Evolutionary conservation across 2,888 invertebrate species (phyloP).

Genomic region (Temnothorax unifasciatus): DNA sequence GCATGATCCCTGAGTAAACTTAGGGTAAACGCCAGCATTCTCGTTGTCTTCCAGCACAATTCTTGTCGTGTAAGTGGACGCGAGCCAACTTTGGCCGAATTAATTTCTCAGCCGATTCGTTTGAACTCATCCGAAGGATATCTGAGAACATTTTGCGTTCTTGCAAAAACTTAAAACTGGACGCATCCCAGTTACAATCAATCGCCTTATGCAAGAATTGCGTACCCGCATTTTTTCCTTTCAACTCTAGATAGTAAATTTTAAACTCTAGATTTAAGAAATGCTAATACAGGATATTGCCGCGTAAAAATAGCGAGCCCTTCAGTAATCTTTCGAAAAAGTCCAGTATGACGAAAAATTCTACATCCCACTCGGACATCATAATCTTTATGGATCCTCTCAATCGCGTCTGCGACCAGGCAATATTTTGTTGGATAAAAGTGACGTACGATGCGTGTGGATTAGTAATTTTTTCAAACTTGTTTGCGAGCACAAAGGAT

Average conservation of each 20-base stretch:
- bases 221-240: neutral
- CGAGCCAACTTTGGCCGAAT: slow-evolving; percentile 58
- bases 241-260: neutral
- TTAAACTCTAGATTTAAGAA: neutral
- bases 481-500: slow-evolving; percentile 40
- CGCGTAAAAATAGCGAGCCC: neutral
- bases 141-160: neutral
- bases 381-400: slow-evolving; percentile 54
- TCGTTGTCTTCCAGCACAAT: slow-evolving; percentile 71
- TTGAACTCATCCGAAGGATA: slow-evolving; percentile 17
- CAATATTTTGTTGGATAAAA: slow-evolving; percentile 54
- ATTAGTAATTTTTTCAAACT: slow-evolving; percentile 44
- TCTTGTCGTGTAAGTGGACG: slow-evolving; percentile 71
- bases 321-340: slow-evolving; percentile 41
- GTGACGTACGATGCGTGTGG: slow-evolving; percentile 42
- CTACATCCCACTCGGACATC: slow-evolving; percentile 35
- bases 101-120: slow-evolving; percentile 32
- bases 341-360: slow-evolving; percentile 14
- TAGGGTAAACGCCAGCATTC: slow-evolving; percentile 76
- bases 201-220: neutral
- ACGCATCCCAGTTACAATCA: neutral
- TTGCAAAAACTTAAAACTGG: neutral
- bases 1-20: slow-evolving; percentile 86
- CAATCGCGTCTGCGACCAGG: slow-evolving; percentile 48
- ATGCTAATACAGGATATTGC: neutral